A percentile compares a stretch with the other conserved stretches of the same genome.
These are phyloP conservation scores for Cosmopolites sordidus DNA, from an alignment of 2,888 invertebrate species.

Conservation along the genomic window DNA sequence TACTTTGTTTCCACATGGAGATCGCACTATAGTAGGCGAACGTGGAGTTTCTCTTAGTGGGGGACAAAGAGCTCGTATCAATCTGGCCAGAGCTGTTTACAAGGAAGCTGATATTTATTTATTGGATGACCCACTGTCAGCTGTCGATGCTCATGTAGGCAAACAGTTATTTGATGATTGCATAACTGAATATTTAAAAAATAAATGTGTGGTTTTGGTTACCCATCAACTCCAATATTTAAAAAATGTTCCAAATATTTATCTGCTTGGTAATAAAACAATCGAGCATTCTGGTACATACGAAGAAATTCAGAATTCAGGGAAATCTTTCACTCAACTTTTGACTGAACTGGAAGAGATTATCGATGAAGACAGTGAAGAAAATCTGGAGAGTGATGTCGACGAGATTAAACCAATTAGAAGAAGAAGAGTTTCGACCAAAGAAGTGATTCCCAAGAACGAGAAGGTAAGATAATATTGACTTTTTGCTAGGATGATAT, in stretches of 20 bases:
- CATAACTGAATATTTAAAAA: constrained; percentile 57
- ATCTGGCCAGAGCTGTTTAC: constrained; percentile 79
- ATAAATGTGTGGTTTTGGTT: constrained; percentile 67
- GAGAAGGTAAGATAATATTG: constrained; percentile 24
- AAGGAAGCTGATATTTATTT: constrained; percentile 78
- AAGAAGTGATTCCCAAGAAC: constrained; percentile 27
- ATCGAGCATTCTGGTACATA: constrained; percentile 62
- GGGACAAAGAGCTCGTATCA: constrained; percentile 83
- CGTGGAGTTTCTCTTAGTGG: constrained; percentile 68
- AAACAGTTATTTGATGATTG: constrained; percentile 81
- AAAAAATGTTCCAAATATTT: constrained; percentile 52
- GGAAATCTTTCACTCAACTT: constrained; percentile 65
- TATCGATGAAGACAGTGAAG: constrained; percentile 32
- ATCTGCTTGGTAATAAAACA: constrained; percentile 54
- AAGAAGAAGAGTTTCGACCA: constrained; percentile 21
- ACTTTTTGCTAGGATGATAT: neutral
- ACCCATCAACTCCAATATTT: constrained; percentile 69
- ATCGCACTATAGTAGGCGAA: constrained; percentile 73
- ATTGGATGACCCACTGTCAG: constrained; percentile 83
- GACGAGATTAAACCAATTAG: constrained; percentile 19
- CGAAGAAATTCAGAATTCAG: constrained; percentile 64
- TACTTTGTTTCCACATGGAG: constrained; percentile 67
- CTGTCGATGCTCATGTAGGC: constrained; percentile 85
- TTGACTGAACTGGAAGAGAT: constrained; percentile 21
- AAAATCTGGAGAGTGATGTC: constrained; percentile 35